Conservation (phyloP, 2,797 vertebrate genomes). For the Tympanoctomys barrerae region DNA sequence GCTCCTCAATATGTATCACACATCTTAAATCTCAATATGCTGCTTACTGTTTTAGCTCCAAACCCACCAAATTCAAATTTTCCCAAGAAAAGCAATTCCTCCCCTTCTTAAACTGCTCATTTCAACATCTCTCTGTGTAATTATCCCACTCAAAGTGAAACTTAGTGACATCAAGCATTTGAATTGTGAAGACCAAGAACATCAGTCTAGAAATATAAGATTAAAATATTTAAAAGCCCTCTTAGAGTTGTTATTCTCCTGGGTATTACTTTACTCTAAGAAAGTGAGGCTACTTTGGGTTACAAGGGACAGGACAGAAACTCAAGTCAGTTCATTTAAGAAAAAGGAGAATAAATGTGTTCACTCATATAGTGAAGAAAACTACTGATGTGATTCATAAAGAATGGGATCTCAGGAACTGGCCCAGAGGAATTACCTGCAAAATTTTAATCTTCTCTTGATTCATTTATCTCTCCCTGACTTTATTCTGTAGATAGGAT, state of each 20-base stretch:
- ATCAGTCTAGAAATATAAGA: not conserved
- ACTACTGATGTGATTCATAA: not conserved
- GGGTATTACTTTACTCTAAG: constrained; percentile 16
- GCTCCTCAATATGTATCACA: constrained; percentile 78
- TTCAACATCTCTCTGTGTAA: not conserved
- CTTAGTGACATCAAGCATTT: not conserved
- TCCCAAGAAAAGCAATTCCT: constrained; percentile 44
- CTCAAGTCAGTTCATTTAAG: not conserved
- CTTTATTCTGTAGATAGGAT: not conserved
- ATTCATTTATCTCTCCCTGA: not conserved
- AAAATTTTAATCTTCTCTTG: constrained; percentile 22
- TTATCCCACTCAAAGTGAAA: constrained; percentile 1
- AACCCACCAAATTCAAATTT: constrained; percentile 67
- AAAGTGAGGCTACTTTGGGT: not conserved
- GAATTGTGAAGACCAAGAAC: not conserved
- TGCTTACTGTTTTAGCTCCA: constrained; percentile 68
- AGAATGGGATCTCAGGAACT: not conserved
- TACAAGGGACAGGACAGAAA: constrained; percentile 39
- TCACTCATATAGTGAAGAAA: not conserved
- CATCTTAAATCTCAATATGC: constrained; percentile 81
- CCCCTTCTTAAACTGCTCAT: constrained; percentile 43
- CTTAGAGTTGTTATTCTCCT: not conserved
- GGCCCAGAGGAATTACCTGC: not conserved
- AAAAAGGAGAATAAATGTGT: constrained; percentile 32
- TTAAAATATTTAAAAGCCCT: not conserved